A percentile compares a stretch with the other conserved stretches of the same genome.
Evolutionary conservation across 2,888 invertebrate genomes (phyloP).

Genomic region (Rhamnusium bicolor): DNA sequence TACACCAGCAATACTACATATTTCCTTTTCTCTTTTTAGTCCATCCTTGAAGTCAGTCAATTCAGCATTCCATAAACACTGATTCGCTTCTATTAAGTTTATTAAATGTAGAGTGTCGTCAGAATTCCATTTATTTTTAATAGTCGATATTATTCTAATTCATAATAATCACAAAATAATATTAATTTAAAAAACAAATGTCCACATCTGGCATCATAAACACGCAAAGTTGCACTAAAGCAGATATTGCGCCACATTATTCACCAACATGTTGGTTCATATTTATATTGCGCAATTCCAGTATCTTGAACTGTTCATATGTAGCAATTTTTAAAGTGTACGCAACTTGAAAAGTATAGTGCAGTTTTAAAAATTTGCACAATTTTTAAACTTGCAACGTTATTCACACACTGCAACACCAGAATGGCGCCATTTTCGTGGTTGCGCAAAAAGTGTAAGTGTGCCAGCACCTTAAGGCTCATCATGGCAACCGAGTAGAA

Average conservation of each 20-base stretch:
- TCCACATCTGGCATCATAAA: neutral
- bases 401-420: neutral
- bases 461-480: neutral
- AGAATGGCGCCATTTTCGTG: neutral
- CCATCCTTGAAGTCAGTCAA: constrained; percentile 36
- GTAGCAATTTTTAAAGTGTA: neutral
- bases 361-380: neutral
- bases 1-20: neutral
- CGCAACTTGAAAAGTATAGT: neutral
- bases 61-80: constrained; percentile 14
- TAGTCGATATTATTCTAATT: neutral
- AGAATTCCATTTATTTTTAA: neutral
- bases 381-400: neutral
- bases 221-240: neutral
- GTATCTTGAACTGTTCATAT: neutral
- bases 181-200: too few relatives aligned
- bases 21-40: constrained; percentile 28
- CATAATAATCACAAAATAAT: too few relatives aligned
- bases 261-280: neutral
- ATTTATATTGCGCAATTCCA: too few relatives aligned
- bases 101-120: neutral
- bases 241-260: neutral
- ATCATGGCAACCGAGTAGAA: too few relatives aligned
- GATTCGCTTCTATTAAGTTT: constrained; percentile 13
- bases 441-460: neutral